Conservation (phyloP, 1,140 invertebrate species). For the Panulirus ornatus region DNA sequence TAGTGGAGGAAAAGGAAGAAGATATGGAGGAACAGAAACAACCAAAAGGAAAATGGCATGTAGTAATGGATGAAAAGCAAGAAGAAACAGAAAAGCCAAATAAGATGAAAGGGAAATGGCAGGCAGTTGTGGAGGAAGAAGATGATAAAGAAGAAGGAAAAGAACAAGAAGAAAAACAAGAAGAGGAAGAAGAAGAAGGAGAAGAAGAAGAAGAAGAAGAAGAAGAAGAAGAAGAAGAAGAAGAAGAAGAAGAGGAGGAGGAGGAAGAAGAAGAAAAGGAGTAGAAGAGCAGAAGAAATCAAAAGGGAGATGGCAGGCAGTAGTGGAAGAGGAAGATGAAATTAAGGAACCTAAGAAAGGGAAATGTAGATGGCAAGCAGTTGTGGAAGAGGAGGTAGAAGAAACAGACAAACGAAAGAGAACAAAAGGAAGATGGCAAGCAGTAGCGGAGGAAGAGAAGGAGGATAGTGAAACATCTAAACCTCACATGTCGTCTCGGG, state of each 20-base stretch:
- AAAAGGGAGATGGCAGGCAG: constrained; percentile 30
- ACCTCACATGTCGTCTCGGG: background rate
- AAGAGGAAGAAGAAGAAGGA: background rate
- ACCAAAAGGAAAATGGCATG: background rate
- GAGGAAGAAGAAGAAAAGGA: constrained; percentile 30
- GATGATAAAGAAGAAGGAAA: background rate
- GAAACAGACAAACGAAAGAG: background rate
- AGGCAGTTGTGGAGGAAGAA: background rate
- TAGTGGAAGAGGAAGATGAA: constrained; percentile 29
- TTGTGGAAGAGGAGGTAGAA: background rate
- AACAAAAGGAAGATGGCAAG: background rate
- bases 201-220: background rate
- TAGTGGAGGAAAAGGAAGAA: background rate
- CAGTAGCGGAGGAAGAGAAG: background rate
- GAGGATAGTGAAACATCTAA: background rate
- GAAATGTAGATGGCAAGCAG: constrained; percentile 5
- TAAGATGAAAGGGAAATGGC: background rate
- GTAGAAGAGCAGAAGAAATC: constrained; percentile 22
- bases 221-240: background rate
- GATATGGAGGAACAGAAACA: constrained; percentile 16
- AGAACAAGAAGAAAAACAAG: background rate
- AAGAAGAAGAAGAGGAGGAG: constrained; percentile 5
- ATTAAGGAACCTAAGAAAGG: background rate
- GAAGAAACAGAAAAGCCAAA: background rate
- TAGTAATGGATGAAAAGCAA: background rate